Evolutionary conservation across 2,797 vertebrate genomes (phyloP), one percentile per base, ranked within the genome.

Genomic region (Kryptopterus vitreolus): DNA sequence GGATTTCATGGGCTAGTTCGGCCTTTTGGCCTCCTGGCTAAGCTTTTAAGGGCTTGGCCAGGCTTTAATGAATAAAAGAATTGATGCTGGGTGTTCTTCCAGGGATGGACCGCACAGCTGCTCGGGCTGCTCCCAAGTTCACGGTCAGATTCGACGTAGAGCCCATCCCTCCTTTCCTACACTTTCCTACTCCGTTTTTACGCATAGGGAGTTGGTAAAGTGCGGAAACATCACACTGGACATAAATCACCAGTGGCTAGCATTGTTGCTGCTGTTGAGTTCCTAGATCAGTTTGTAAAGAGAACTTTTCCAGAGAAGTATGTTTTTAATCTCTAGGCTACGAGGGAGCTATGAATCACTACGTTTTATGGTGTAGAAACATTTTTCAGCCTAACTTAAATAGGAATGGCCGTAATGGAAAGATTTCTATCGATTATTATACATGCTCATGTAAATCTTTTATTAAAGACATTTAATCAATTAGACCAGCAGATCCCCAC

Each of bases 11-110:
- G 38, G 66, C 68, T 35, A 57, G 26, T 57, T 43, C 29, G 52
- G 63, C 24, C 53, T 59, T 63, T 63, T 75, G 75, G 26, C 79
- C 76, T 69, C 73, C 58, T 75, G 43, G 38, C 75, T 58, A 59
- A 66, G 53, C 78, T 63, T 22, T 31, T 43, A 24, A 73, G 71
- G 82, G 80, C 77, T 86, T 68, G 76, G 72, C 76, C 43, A 77
- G 4, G 10, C 26, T 71, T n/a, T 76, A 53, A 72, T 81, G 71
- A 83, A 85, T 71, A n/a, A 66, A 68, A 52, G 70, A 72, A 77
- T 83, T 86, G 79, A 81, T 46, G 58, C 77, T 85, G 83, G 77
- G 81, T 83, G 81, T 81, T 81, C 79, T 80, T 59, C 43, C 50
- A 71, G 75, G 74, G 85, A 38, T 68, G 78, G 78, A 78, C 77